phyloP scores from a whole-genome alignment of 2,113 vertebrate species.

The Osmerus mordax region DNA sequence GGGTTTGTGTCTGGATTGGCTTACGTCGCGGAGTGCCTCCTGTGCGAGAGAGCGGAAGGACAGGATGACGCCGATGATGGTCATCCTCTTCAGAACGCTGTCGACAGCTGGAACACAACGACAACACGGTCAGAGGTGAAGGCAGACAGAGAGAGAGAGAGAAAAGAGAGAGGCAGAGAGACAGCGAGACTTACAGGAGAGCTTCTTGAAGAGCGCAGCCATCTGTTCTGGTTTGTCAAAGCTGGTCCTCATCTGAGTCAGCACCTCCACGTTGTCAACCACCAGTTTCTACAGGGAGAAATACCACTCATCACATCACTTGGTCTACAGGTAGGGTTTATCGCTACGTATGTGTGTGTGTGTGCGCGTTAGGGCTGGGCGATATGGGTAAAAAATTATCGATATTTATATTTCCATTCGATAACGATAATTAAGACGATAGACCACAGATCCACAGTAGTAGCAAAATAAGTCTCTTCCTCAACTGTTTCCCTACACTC shows the following conservation, averaged over 20 bases:
- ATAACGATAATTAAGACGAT: too few relatives aligned
- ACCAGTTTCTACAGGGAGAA: slow-evolving; percentile 88
- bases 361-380: too few relatives aligned
- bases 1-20: slow-evolving; percentile 41
- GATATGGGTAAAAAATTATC: too few relatives aligned
- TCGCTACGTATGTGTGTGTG: background rate
- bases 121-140: slow-evolving; percentile 10
- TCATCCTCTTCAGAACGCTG: slow-evolving; percentile 98
- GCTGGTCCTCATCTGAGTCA: slow-evolving; percentile 99
- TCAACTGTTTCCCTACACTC: too few relatives aligned
- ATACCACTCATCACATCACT: background rate
- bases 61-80: slow-evolving; percentile 96
- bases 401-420: too few relatives aligned
- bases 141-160: too few relatives aligned
- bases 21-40: slow-evolving; percentile 95
- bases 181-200: slow-evolving; percentile 81
- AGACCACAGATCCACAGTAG: too few relatives aligned
- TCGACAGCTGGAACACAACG: slow-evolving; percentile 82
- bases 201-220: slow-evolving; percentile 95
- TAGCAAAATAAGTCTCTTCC: too few relatives aligned
- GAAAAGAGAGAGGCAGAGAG: background rate
- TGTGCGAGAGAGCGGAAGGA: slow-evolving; percentile 96
- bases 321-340: background rate
- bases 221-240: slow-evolving; percentile 99
- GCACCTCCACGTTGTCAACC: slow-evolving; percentile 94